Percentiles rank a stretch among this genome's conserved stretches.
Evolutionary conservation across 2,888 invertebrate species (phyloP).

Genomic region (Euclidia mi): DNA sequence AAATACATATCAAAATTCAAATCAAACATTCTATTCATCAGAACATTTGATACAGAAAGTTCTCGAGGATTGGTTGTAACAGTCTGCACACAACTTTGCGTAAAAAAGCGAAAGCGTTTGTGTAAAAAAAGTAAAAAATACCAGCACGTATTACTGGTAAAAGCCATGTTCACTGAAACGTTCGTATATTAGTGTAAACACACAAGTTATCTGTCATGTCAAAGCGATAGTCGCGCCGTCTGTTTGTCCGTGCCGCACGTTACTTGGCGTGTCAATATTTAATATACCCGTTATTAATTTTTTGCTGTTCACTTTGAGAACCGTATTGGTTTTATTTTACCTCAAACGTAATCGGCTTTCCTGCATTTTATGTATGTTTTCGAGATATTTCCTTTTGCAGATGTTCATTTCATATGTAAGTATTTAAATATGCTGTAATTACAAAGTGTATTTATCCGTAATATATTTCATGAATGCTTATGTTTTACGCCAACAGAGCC

Average conservation of each 20-base stretch:
- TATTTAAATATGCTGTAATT: no score
- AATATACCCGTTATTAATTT: slow-evolving; percentile 29
- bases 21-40: no score
- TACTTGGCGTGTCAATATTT: slow-evolving; percentile 48
- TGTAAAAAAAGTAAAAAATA: slow-evolving; percentile 31
- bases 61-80: neutral
- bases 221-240: slow-evolving; percentile 35
- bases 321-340: neutral
- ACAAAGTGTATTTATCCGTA: no score
- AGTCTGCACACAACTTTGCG: neutral
- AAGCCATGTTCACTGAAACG: slow-evolving; percentile 28
- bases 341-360: no score
- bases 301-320: slow-evolving; percentile 13
- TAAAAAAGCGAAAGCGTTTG: slow-evolving; percentile 9
- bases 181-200: slow-evolving; percentile 35
- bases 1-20: no score
- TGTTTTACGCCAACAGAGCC: no score
- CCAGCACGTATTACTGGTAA: slow-evolving; percentile 27
- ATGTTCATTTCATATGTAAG: no score
- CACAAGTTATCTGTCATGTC: slow-evolving; percentile 38
- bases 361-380: no score
- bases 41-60: neutral
- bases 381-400: no score
- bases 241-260: slow-evolving; percentile 23
- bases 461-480: no score